Base-by-base conservation (phyloP, 2,797 vertebrate genomes). In the Rhabdomys pumilio region DNA sequence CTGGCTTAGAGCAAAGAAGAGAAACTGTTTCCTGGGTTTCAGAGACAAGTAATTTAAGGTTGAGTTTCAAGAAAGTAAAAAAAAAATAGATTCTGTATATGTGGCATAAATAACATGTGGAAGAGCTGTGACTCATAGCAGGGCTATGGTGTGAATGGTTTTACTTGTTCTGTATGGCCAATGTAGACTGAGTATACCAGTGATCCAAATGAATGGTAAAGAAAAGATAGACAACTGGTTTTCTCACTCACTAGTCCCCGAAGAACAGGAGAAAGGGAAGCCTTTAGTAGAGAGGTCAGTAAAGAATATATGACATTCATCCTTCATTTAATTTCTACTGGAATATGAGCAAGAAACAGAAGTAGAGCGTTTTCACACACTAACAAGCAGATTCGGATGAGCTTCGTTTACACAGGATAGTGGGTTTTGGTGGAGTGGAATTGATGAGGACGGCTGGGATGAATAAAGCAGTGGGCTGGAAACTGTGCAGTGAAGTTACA, bases 21-120 rank as follows among this genome's bases (percentile, higher is more conserved):
- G 38, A 73, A n/a, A 76, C 69, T 50, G 10, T 63, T 67, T 41
- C 12, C 5, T 90, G 31, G 7, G 3, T 47, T 84, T 86, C 82
- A 29, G 57, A 93, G 57, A 77, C 57, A 47, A 79, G 13, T 59
- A 22, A 90, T 41, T 95, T 75, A 90, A 95, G 38, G 29, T n/a
- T 79, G 22, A 3, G 2, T 61, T 96, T 93, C 53, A 84, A 47
- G 31, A 67, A 75, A 17, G 44, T 11, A 87, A 61, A 79, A 22
- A 87, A 6, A 44, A 44, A 3, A 6, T 75, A 90, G 50, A 72
- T 92, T 63, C 72, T 65, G 29, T 50, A 44, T 11, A 11, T 92
- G 15, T 73, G 38, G 12, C 12, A 24, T 73, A 41, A 76, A 57
- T 55, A 63, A 26, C 47, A 86, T 14, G 7, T 50, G 20, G 6